Evolutionary conservation across 2,797 vertebrate species (phyloP), one percentile per base, ranked within the genome.

Genomic region (Gephyroberyx darwinii): DNA sequence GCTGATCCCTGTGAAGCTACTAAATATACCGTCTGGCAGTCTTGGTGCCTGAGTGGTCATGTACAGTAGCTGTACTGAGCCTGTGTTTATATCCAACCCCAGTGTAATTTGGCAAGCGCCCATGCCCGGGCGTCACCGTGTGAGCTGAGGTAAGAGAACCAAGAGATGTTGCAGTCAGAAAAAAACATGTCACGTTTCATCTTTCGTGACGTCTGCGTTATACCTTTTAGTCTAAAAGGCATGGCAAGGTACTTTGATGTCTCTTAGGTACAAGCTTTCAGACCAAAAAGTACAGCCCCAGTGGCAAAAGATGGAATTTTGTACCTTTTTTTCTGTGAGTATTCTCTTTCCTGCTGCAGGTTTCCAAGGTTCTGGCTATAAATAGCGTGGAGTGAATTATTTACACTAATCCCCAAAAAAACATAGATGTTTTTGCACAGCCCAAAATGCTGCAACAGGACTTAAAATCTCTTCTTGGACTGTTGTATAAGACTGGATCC

Each of bases 11-110:
- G 9, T 66, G 39, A 74, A 86, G 81, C 83, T 84, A 50, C 77
- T 84, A 85, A 91, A 85, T 83, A 79, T 83, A 83, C 75, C 8
- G 83, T 90, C 80, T 86, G 76, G 75, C 64, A 2, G 41, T 16
- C 53, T 33, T 7, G 13, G 26, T 55, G 73, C 58, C 78, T 35
- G 51, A 7, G 81, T 47, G 84, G 78, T 81, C 83, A 47, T 78
- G 75, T 76, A 66, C 66, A 53, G 20, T 17, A 54, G 39, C 48
- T 73, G 39, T 3, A 12, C 73, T 63, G 54, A 85, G 54, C 51
- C 71, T 65, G 75, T 80, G 67, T 86, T 90, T 84, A 71, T 59
- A 71, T 53, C 57, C 67, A 22, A 56, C 71, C 33, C 22, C 52
- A 3, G 67, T 52, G 57, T 68, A 4, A 82, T 75, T 62, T 71